phyloP scores from a whole-genome alignment of 2,888 invertebrate species.

The Tillus elongatus region DNA sequence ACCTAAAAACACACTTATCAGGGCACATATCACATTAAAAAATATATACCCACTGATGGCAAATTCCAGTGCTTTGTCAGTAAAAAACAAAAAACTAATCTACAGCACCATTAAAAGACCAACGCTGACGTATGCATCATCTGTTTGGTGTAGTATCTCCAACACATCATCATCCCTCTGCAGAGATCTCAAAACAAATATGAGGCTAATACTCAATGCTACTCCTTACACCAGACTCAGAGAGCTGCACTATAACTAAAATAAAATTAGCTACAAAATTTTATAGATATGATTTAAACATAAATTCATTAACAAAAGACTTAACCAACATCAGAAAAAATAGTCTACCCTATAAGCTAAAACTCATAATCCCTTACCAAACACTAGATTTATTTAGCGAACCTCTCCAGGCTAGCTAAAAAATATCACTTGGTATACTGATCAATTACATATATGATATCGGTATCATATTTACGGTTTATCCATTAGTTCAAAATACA shows the following conservation, averaged over 20 bases:
- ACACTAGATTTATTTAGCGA: no score
- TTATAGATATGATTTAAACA: slow-evolving; percentile 6
- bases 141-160: slow-evolving; percentile 19
- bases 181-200: no score
- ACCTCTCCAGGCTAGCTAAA: no score
- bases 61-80: slow-evolving; percentile 14
- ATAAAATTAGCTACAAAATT: slow-evolving; percentile 12
- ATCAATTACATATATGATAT: no score
- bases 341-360: slow-evolving; percentile 10
- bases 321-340: background rate
- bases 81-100: slow-evolving; percentile 23
- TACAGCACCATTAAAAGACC: slow-evolving; percentile 23
- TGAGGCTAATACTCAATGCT: slow-evolving; percentile 15
- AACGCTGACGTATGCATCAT: slow-evolving; percentile 20
- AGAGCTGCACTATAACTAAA: slow-evolving; percentile 15
- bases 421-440: no score
- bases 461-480: no score
- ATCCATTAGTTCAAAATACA: no score
- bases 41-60: slow-evolving; percentile 17
- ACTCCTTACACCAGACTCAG: slow-evolving; percentile 14
- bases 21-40: no score
- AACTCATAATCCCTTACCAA: slow-evolving; percentile 20
- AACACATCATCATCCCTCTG: no score
- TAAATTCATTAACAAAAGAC: background rate
- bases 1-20: background rate